These are phyloP conservation scores for Xiphophorus maculatus DNA, from an alignment of 2,113 vertebrate species.

Conservation along the genomic window DNA sequence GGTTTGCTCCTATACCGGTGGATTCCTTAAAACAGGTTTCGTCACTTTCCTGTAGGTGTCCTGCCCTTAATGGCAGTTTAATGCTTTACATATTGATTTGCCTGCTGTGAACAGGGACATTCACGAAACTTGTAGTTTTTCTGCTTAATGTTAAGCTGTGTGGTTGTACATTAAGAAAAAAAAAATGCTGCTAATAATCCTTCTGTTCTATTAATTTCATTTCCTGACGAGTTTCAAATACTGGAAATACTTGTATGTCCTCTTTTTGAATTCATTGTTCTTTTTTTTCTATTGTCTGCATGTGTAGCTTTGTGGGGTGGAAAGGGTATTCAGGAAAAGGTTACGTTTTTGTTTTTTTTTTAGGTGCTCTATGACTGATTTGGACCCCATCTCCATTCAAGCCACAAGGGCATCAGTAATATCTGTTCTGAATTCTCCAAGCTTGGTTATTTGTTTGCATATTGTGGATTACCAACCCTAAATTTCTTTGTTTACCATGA, in stretches of 20 bases:
- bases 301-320: neutral
- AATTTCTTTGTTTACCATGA: no score
- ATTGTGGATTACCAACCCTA: no score
- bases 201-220: neutral
- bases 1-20: conserved; percentile 1
- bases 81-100: conserved; percentile 44
- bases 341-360: neutral
- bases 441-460: no score
- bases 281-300: neutral
- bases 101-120: neutral
- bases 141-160: neutral
- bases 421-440: no score
- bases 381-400: neutral
- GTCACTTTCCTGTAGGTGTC: conserved; percentile 36
- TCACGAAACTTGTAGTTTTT: neutral
- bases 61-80: conserved; percentile 15
- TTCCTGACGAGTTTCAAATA: neutral
- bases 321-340: neutral
- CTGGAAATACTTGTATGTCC: conserved; percentile 5
- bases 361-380: neutral
- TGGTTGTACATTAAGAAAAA: neutral
- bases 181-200: neutral
- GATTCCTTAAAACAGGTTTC: conserved; percentile 69
- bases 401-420: no score
- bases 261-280: neutral